Evolutionary conservation across 2,113 vertebrate genomes (phyloP).

Genomic region (Apteryx mantelli): DNA sequence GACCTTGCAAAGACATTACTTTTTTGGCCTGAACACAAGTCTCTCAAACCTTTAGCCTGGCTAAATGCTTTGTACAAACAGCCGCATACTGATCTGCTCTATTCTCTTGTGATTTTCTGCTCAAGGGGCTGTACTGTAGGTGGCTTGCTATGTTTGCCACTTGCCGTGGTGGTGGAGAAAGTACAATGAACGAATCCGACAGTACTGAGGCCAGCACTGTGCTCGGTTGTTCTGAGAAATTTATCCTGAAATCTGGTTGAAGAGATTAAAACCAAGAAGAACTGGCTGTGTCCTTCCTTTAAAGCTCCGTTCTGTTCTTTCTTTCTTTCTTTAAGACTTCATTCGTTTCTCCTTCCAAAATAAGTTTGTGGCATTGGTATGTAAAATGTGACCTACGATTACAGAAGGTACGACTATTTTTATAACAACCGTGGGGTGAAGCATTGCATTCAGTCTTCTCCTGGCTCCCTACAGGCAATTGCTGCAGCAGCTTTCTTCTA

Average conservation of each 20-base stretch:
- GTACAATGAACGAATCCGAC: background rate
- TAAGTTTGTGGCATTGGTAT: slow-evolving; percentile 40
- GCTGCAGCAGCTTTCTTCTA: background rate
- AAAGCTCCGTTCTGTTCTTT: slow-evolving; percentile 34
- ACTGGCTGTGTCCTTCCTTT: slow-evolving; percentile 68
- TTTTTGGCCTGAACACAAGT: slow-evolving; percentile 73
- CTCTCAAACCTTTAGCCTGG: slow-evolving; percentile 62
- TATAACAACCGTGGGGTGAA: background rate
- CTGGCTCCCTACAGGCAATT: background rate
- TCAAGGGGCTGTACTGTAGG: slow-evolving; percentile 58
- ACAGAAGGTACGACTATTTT: background rate
- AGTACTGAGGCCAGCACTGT: slow-evolving; percentile 39
- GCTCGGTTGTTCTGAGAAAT: slow-evolving; percentile 37
- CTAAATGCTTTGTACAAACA: slow-evolving; percentile 67
- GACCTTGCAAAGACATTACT: slow-evolving; percentile 70
- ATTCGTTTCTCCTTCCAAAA: background rate
- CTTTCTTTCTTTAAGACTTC: background rate
- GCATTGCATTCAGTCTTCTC: background rate
- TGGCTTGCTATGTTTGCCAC: slow-evolving; percentile 59
- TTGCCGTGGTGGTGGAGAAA: slow-evolving; percentile 7
- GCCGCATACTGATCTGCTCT: slow-evolving; percentile 58
- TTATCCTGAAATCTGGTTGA: slow-evolving; percentile 58
- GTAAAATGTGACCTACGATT: background rate
- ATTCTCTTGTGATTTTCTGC: slow-evolving; percentile 71
- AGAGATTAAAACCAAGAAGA: slow-evolving; percentile 67